These are phyloP conservation scores for Phengaris alcon DNA, from an alignment of 2,888 invertebrate species.

Conservation along the genomic window DNA sequence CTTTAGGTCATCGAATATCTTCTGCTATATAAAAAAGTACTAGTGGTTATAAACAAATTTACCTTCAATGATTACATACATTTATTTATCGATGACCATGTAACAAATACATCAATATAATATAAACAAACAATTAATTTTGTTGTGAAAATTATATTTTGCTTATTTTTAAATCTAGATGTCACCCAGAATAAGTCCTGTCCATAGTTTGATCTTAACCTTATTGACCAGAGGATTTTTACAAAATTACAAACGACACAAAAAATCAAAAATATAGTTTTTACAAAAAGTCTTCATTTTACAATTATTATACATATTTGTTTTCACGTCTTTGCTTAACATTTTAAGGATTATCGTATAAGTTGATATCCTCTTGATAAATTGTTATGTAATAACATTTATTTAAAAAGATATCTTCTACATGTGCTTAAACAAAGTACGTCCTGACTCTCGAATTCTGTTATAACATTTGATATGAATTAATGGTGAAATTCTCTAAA, in stretches of 20 bases:
- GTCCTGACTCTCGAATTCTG: background rate
- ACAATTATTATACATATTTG: background rate
- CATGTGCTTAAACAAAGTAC: background rate
- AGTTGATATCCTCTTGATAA: background rate
- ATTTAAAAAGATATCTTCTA: background rate
- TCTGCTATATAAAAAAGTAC: background rate
- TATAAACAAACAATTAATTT: background rate
- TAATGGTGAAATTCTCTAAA: too few species aligned
- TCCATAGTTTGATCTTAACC: background rate
- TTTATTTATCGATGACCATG: background rate
- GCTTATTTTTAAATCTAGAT: background rate
- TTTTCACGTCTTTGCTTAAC: background rate
- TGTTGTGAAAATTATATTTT: background rate
- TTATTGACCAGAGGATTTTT: background rate
- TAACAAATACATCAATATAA: background rate
- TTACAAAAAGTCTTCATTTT: background rate
- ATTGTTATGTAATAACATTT: background rate
- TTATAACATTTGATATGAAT: too few species aligned
- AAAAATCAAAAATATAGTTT: background rate
- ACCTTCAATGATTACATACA: background rate
- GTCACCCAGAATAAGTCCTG: background rate
- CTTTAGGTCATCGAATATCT: background rate
- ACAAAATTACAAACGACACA: background rate
- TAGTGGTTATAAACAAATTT: background rate
- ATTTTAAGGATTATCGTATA: background rate